Conservation (phyloP, 2,888 invertebrate species). For the Hypercompe scribonia region DNA sequence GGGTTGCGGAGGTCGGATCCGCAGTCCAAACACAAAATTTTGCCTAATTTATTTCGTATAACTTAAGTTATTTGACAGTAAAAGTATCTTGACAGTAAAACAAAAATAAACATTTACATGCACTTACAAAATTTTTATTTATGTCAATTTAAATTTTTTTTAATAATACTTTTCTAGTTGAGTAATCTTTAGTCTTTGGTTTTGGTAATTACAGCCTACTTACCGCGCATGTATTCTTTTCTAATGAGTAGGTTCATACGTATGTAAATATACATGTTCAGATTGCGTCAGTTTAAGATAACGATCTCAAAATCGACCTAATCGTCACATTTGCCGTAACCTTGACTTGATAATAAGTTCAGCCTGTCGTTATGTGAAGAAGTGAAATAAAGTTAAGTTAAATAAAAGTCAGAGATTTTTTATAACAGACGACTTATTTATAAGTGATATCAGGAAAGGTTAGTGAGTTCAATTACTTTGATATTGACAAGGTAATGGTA, state of each 20-base stretch:
- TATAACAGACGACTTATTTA: conserved; percentile 45
- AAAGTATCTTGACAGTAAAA: no score
- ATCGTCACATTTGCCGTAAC: background rate
- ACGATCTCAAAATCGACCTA: background rate
- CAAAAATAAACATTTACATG: no score
- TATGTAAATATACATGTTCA: background rate
- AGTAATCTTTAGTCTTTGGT: background rate
- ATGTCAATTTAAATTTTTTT: no score
- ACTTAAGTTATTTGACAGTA: no score
- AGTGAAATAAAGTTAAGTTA: conserved; percentile 12
- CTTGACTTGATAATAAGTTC: conserved; percentile 10
- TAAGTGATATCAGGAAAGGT: conserved; percentile 54
- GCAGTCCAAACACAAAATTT: no score
- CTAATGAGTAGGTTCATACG: background rate
- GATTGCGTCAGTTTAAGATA: background rate
- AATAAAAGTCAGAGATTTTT: conserved; percentile 42
- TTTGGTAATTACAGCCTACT: background rate
- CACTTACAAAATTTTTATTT: no score
- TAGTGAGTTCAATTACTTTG: conserved; percentile 49
- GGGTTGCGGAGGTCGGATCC: no score
- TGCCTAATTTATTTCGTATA: no score
- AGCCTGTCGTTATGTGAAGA: background rate
- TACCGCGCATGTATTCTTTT: background rate
- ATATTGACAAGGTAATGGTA: conserved; percentile 37
- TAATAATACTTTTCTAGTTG: background rate